Percentiles rank a stretch among this genome's conserved stretches.
Evolutionary conservation across 1,140 invertebrate species (phyloP).

Genomic region (Lepidurus packardi): DNA sequence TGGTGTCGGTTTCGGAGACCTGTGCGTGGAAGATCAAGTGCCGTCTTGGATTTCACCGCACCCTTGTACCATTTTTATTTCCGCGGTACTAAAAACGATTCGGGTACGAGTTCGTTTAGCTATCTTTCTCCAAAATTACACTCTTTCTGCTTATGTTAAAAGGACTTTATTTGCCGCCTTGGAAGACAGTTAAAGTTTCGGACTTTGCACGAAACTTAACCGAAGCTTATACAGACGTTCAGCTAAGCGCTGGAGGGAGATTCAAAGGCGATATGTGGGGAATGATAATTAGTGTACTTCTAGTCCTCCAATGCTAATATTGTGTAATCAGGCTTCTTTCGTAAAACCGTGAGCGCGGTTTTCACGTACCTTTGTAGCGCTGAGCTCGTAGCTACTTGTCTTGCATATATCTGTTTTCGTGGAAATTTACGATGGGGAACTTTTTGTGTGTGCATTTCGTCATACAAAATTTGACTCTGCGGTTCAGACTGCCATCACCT

Average conservation of each 20-base stretch:
- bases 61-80: constrained; percentile 35
- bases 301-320: background rate
- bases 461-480: background rate
- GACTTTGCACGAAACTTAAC: constrained; percentile 27
- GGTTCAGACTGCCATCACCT: background rate
- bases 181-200: constrained; percentile 29
- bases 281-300: background rate
- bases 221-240: constrained; percentile 31
- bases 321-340: background rate
- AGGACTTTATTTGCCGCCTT: constrained; percentile 30
- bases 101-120: constrained; percentile 9
- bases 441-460: too few species aligned
- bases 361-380: too few species aligned
- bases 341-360: too few species aligned
- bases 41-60: constrained; percentile 24
- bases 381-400: too few species aligned
- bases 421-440: too few species aligned
- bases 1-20: constrained; percentile 35
- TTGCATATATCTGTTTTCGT: too few species aligned
- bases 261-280: background rate
- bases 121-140: background rate
- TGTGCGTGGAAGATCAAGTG: constrained; percentile 13
- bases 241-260: constrained; percentile 10
- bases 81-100: constrained; percentile 29
- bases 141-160: background rate